Percentiles rank a stretch among this genome's conserved stretches.
Evolutionary conservation across 1,140 invertebrate species (phyloP).

Genomic region (Listronotus oregonensis): DNA sequence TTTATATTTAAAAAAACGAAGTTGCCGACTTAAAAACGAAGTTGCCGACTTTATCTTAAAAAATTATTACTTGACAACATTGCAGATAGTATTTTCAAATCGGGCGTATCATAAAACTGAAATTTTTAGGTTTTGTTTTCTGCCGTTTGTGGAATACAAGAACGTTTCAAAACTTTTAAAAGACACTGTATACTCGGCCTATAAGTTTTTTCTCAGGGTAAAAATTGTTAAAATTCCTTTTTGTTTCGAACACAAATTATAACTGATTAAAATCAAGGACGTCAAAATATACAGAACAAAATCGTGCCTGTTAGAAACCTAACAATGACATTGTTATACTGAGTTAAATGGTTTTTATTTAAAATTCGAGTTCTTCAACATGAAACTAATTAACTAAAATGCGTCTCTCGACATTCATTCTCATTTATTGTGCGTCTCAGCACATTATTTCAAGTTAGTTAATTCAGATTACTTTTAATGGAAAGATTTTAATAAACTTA

Average conservation of each 20-base stretch:
- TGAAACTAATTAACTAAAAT: constrained; percentile 34
- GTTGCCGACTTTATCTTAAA: too few relatives aligned
- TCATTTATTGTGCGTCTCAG: constrained; percentile 21
- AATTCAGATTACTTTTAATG: constrained; percentile 22
- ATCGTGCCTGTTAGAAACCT: background rate
- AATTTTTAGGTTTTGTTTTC: too few relatives aligned
- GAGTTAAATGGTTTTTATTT: constrained; percentile 22
- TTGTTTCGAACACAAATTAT: background rate
- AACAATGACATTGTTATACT: constrained; percentile 8
- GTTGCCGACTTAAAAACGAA: too few relatives aligned
- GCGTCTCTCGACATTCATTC: constrained; percentile 22
- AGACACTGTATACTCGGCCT: too few relatives aligned
- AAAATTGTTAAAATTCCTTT: too few relatives aligned
- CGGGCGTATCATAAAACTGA: too few relatives aligned
- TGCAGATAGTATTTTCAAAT: too few relatives aligned
- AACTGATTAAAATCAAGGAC: constrained; percentile 9
- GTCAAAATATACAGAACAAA: constrained; percentile 3
- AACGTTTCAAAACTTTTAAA: too few relatives aligned
- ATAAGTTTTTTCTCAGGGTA: too few relatives aligned
- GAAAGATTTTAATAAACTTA: constrained; percentile 31
- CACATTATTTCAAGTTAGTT: constrained; percentile 23
- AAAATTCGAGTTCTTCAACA: constrained; percentile 21
- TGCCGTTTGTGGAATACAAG: too few relatives aligned
- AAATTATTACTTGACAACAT: too few relatives aligned
- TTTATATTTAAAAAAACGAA: too few relatives aligned